Conservation (phyloP, 92 coral and sea anemone species). For the Epizoanthus ramosus region DNA sequence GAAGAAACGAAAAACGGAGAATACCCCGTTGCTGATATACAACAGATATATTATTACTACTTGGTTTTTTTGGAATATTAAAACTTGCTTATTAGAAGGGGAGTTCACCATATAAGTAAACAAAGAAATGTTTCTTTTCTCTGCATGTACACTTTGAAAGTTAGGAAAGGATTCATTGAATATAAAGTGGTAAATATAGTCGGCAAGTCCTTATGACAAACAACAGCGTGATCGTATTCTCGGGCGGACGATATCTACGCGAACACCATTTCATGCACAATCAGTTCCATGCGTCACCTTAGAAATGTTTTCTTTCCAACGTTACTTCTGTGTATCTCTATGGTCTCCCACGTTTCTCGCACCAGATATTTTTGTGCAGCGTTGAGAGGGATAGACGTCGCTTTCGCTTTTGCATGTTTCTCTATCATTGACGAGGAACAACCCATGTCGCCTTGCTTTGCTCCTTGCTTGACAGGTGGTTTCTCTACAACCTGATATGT, state of each 20-base stretch:
- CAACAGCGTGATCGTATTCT: neutral
- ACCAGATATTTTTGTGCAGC: constrained; percentile 81
- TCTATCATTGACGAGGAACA: constrained; percentile 32
- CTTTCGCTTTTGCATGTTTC: constrained; percentile 12
- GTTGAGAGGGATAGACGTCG: constrained; percentile 52
- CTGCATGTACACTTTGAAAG: too few relatives aligned
- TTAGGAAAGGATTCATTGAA: too few relatives aligned
- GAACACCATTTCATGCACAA: too few relatives aligned
- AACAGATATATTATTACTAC: too few relatives aligned
- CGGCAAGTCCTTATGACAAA: neutral
- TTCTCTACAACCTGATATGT: too few relatives aligned
- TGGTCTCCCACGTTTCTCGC: constrained; percentile 86
- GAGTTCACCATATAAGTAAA: too few relatives aligned
- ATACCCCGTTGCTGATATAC: too few relatives aligned
- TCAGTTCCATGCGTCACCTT: constrained; percentile 51
- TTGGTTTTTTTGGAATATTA: too few relatives aligned
- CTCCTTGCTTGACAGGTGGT: neutral
- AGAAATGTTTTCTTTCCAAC: constrained; percentile 81
- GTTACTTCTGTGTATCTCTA: constrained; percentile 61
- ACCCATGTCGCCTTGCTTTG: constrained; percentile 11
- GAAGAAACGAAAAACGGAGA: too few relatives aligned
- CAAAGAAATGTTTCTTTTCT: too few relatives aligned
- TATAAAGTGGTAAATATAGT: too few relatives aligned
- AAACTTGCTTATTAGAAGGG: too few relatives aligned
- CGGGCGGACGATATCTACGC: neutral